Conservation (phyloP, 1,140 invertebrate species). For the Helicoverpa armigera region DNA sequence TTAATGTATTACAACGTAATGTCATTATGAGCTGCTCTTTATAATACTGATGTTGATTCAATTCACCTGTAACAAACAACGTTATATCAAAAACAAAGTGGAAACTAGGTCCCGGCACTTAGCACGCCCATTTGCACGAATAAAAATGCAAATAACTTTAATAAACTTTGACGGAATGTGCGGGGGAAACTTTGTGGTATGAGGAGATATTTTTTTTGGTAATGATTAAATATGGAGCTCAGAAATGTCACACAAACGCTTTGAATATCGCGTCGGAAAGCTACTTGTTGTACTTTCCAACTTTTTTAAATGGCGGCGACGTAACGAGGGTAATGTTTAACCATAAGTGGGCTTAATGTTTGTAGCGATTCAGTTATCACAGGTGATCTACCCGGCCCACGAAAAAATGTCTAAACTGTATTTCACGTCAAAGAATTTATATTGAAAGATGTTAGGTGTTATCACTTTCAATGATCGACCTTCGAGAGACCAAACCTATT, state of each 20-base stretch:
- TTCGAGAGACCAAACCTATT: background rate
- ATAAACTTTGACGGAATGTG: constrained; percentile 8
- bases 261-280: background rate
- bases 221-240: constrained; percentile 15
- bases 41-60: constrained; percentile 57
- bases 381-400: background rate
- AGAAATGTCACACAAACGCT: background rate
- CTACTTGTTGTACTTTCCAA: constrained; percentile 9
- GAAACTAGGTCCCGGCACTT: constrained; percentile 37
- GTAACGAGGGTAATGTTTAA: constrained; percentile 22
- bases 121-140: constrained; percentile 25
- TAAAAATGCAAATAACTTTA: constrained; percentile 35
- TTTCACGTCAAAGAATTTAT: too few relatives aligned
- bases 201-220: background rate
- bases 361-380: constrained; percentile 15
- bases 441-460: too few relatives aligned
- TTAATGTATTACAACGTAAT: constrained; percentile 66
- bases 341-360: constrained; percentile 20
- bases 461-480: background rate
- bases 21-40: constrained; percentile 69
- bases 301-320: background rate
- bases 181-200: constrained; percentile 12
- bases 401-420: background rate
- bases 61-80: constrained; percentile 68
- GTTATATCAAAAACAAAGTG: constrained; percentile 2